Conservation (phyloP, 2,888 invertebrate species). For the Barypeithes pellucidus region DNA sequence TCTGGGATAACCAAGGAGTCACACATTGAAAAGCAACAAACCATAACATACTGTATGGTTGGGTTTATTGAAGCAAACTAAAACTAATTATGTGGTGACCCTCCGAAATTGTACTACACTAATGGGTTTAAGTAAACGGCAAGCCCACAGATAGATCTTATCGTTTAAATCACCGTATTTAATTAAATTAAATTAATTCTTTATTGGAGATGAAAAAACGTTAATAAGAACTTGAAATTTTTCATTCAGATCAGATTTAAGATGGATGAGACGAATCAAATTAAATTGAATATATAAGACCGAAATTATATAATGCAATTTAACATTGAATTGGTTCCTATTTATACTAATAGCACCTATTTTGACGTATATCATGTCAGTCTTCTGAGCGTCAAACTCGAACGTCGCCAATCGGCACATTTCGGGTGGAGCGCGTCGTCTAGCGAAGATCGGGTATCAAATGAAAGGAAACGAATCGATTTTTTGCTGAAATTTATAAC, state of each 20-base stretch:
- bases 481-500: too few relatives aligned
- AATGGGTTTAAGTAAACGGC: slow-evolving; percentile 28
- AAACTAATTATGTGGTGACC: background rate
- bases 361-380: too few relatives aligned
- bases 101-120: slow-evolving; percentile 5
- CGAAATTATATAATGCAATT: too few relatives aligned
- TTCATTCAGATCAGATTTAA: slow-evolving; percentile 5
- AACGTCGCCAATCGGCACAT: too few relatives aligned
- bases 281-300: background rate
- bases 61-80: background rate
- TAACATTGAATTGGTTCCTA: background rate
- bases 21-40: too few relatives aligned
- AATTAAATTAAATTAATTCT: slow-evolving; percentile 41
- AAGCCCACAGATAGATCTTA: slow-evolving; percentile 25
- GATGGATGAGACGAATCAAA: background rate
- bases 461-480: too few relatives aligned
- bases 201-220: slow-evolving; percentile 23
- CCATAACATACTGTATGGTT: too few relatives aligned
- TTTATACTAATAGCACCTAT: too few relatives aligned
- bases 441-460: too few relatives aligned
- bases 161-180: slow-evolving; percentile 26
- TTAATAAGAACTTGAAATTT: slow-evolving; percentile 1
- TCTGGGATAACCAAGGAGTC: too few relatives aligned
- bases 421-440: too few relatives aligned
- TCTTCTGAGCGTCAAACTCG: too few relatives aligned